Evolutionary conservation across 2,797 vertebrate genomes (phyloP).

Genomic region (Semotilus atromaculatus): DNA sequence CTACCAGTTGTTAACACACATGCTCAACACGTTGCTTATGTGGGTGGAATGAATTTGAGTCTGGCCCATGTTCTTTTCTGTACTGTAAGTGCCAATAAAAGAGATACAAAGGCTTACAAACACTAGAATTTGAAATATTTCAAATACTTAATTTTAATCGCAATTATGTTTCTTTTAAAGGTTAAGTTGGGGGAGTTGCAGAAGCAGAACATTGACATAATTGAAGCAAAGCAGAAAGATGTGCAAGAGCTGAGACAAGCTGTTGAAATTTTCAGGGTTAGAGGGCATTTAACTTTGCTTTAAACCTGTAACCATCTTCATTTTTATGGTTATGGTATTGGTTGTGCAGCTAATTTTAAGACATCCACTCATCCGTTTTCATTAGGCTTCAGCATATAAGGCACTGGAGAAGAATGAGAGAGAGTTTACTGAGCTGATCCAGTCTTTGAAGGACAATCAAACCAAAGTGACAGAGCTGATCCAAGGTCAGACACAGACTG

Average conservation of each 20-base stretch:
- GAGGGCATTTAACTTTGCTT: neutral
- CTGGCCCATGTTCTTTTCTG: neutral
- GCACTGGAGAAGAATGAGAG: slow-evolving; percentile 30
- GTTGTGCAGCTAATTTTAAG: neutral
- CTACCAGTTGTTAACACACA: neutral
- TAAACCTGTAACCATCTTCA: neutral
- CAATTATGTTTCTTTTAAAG: slow-evolving; percentile 20
- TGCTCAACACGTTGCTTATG: neutral
- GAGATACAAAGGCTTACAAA: neutral
- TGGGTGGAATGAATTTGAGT: slow-evolving; percentile 6
- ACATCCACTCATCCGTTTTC: neutral
- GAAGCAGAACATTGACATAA: neutral
- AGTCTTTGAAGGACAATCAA: slow-evolving; percentile 27
- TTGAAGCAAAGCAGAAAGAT: slow-evolving; percentile 39
- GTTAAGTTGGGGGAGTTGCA: slow-evolving; percentile 6
- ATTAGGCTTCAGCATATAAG: slow-evolving; percentile 22
- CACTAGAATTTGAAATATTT: neutral
- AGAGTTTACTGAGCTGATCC: slow-evolving; percentile 45
- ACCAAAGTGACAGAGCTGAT: slow-evolving; percentile 26
- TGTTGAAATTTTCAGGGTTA: slow-evolving; percentile 41
- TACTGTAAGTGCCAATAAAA: neutral
- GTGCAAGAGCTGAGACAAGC: slow-evolving; percentile 32
- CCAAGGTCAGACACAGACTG: slow-evolving; percentile 50
- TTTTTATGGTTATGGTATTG: neutral
- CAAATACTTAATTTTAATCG: neutral